phyloP scores from a whole-genome alignment of 2,113 vertebrate genomes.

The Leptocoma aspasia region DNA sequence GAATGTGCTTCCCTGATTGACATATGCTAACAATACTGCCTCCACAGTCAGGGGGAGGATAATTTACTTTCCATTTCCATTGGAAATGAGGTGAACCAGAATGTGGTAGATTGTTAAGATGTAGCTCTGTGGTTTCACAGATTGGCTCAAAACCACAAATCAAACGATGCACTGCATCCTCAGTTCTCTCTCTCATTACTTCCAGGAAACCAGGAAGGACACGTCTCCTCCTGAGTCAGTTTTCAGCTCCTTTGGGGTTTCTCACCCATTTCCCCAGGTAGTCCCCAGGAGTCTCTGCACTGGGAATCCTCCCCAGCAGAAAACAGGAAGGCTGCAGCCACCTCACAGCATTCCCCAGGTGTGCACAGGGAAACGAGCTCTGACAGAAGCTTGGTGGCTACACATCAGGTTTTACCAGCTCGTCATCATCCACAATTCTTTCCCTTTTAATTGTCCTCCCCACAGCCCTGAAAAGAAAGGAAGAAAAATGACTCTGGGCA shows the following conservation, averaged over 20 bases:
- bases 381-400: not conserved
- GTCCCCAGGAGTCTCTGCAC: not conserved
- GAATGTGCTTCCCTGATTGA: slow-evolving; percentile 52
- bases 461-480: not conserved
- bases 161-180: not conserved
- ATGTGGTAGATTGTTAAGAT: slow-evolving; percentile 2
- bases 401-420: not conserved
- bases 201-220: not conserved
- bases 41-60: slow-evolving; percentile 41
- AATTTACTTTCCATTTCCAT: slow-evolving; percentile 60
- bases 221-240: not conserved
- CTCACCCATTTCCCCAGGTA: not conserved
- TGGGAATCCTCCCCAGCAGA: not conserved
- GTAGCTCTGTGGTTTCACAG: not conserved
- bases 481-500: not conserved
- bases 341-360: not conserved
- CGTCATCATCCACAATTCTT: not conserved
- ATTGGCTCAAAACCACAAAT: not conserved
- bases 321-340: not conserved
- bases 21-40: slow-evolving; percentile 56
- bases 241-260: not conserved
- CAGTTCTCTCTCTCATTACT: not conserved
- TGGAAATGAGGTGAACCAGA: slow-evolving; percentile 52
- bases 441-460: not conserved
- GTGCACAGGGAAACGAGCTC: not conserved